A percentile compares a stretch with the other conserved stretches of the same genome.
These are phyloP conservation scores for Latrodectus elegans DNA, from an alignment of 2,888 invertebrate species.

Conservation along the genomic window DNA sequence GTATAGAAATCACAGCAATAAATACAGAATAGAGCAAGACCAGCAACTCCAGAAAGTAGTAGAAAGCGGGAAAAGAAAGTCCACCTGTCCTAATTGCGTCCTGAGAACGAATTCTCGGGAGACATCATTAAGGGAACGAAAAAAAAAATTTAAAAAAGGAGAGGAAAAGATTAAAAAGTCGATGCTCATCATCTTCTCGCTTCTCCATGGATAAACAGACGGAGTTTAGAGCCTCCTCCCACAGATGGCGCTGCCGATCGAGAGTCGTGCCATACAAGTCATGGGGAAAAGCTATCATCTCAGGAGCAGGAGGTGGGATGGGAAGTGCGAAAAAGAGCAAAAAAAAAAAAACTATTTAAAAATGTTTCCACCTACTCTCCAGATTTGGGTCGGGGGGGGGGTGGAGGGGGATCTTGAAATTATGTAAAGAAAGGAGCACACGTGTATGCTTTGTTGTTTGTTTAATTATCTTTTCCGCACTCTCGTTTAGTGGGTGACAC, in stretches of 20 bases:
- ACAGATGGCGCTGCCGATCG: constrained; percentile 57
- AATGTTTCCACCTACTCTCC: constrained; percentile 50
- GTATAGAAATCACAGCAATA: no score
- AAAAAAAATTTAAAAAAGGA: constrained; percentile 36
- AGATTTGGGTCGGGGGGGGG: constrained; percentile 58
- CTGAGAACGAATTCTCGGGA: constrained; percentile 13
- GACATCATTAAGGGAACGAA: constrained; percentile 52
- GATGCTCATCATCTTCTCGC: constrained; percentile 36
- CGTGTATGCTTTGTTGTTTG: not conserved
- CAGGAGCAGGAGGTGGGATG: not conserved
- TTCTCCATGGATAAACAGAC: constrained; percentile 18
- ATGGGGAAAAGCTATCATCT: not conserved
- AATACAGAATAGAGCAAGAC: no score
- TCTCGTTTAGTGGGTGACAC: no score
- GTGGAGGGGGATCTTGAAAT: constrained; percentile 25
- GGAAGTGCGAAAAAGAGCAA: not conserved
- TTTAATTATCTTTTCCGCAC: not conserved
- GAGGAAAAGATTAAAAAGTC: constrained; percentile 18
- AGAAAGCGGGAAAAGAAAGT: constrained; percentile 18
- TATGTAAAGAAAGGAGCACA: not conserved
- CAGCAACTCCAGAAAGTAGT: constrained; percentile 17
- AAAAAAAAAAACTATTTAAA: constrained; percentile 25
- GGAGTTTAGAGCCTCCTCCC: constrained; percentile 30
- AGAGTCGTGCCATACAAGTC: not conserved
- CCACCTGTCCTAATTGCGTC: constrained; percentile 43